Base-by-base conservation (phyloP, 2,888 invertebrate species). In the Heteromurus nitidus region DNA sequence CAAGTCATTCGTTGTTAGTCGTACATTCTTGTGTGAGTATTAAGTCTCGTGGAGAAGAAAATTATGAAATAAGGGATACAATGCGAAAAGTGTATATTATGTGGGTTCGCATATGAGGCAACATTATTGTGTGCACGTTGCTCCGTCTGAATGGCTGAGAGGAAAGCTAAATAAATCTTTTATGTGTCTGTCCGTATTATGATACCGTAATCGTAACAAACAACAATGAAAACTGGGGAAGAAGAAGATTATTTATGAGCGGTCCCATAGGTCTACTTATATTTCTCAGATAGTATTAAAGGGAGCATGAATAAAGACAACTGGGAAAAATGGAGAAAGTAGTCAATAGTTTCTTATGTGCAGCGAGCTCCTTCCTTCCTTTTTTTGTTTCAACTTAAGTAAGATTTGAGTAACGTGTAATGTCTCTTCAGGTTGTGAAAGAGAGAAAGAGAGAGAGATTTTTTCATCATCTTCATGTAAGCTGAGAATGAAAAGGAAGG, bases 181-280 rank as follows among this genome's bases (percentile, higher is more conserved):
- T 60, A 60, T 72, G 58, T 72, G 72, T 24, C 60, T 31, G 22
- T 55, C 22, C 42, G 13, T 22, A 26, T 67, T 5, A 44, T 67
- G 44, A 58, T 13, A 18, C 2, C 30, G 62, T 31, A 31, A 62
- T 60, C 31, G 31, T 28, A 20, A 13, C 68, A 55, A 55, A 55
- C 55, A 55, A 22, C 55, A 55, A 22, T 55, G 55, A n/a, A 50
- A 50, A 18, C n/a, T 18, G 3, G 50, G 24, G 5, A 24, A 2
- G 16, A 65, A 65, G 36, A 69, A 53, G 53, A 67, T 2, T 18
- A 50, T 47, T 2, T 53, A 58, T 58, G 70, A 73, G 30, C 30
- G 62, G 62, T 60, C 72, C 72, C 72, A 44, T n/a, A 60, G 58
- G 72, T 73, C 73, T 73, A 73, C 47, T 73, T 64, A 64, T 64